A percentile compares a stretch with the other conserved stretches of the same genome.
Evolutionary conservation across 2,113 vertebrate genomes (phyloP).

Genomic region (Protobothrops mucrosquamatus): DNA sequence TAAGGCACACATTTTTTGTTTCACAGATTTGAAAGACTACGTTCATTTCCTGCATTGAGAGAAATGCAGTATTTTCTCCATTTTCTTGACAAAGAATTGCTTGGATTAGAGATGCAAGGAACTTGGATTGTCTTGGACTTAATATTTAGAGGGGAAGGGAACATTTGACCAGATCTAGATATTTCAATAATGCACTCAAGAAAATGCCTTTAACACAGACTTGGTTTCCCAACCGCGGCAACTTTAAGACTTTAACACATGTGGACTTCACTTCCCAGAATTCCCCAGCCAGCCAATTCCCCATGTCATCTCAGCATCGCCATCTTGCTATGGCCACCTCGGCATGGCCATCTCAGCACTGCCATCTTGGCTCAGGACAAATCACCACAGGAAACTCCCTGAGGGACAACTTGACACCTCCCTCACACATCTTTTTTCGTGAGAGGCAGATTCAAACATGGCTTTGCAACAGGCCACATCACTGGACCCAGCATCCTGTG

Average conservation of each 20-base stretch:
- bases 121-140: not conserved
- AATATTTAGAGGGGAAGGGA: not conserved
- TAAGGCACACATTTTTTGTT: not conserved
- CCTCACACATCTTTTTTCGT: rapidly evolving
- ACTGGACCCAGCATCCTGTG: not conserved
- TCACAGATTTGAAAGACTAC: not conserved
- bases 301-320: not conserved
- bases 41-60: not conserved
- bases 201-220: not conserved
- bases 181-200: not conserved
- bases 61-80: not conserved
- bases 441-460: rapidly evolving
- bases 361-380: not conserved
- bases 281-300: no score
- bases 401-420: not conserved
- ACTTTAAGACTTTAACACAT: not conserved
- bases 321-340: no score
- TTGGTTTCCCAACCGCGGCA: not conserved
- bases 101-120: not conserved
- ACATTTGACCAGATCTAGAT: not conserved
- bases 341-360: not conserved
- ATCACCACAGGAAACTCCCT: not conserved
- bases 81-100: not conserved
- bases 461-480: not conserved
- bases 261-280: not conserved